Evolutionary conservation across 1,140 invertebrate species (phyloP).

Genomic region (Bombyx mori): DNA sequence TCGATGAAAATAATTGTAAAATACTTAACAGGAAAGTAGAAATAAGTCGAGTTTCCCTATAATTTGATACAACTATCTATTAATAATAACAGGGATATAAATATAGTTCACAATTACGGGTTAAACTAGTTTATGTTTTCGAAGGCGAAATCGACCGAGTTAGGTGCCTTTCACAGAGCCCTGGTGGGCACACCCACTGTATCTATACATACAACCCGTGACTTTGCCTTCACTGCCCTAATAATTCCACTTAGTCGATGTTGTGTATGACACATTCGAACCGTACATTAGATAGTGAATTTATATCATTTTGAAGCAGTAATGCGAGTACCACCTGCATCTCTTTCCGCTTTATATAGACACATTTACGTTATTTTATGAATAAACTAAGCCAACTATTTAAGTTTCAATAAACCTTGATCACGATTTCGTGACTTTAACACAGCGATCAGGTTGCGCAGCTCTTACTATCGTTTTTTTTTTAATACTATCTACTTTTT

Average conservation of each 20-base stretch:
- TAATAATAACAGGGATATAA: too few species aligned
- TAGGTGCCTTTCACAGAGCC: conserved; percentile 44
- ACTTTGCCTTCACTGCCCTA: conserved; percentile 31
- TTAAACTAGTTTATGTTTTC: conserved; percentile 13
- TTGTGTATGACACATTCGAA: background rate
- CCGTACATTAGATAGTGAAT: background rate
- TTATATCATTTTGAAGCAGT: too few species aligned
- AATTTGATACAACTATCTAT: too few species aligned
- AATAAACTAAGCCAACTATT: too few species aligned
- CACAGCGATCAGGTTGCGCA: conserved; percentile 22
- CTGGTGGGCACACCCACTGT: conserved; percentile 30
- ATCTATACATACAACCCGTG: conserved; percentile 18
- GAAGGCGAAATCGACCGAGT: conserved; percentile 37
- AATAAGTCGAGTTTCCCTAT: background rate
- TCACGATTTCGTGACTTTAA: conserved; percentile 21
- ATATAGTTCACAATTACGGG: too few species aligned
- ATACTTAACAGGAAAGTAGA: background rate
- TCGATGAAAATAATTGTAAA: too few species aligned
- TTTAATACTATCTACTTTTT: too few species aligned
- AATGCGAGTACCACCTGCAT: too few species aligned
- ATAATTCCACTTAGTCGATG: conserved; percentile 16
- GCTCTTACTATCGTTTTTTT: conserved; percentile 13
- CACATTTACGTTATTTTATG: too few species aligned
- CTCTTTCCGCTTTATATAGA: too few species aligned
- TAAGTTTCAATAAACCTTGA: too few species aligned